Conservation (phyloP, 2,113 vertebrate species). For the Onychostruthus taczanowskii region DNA sequence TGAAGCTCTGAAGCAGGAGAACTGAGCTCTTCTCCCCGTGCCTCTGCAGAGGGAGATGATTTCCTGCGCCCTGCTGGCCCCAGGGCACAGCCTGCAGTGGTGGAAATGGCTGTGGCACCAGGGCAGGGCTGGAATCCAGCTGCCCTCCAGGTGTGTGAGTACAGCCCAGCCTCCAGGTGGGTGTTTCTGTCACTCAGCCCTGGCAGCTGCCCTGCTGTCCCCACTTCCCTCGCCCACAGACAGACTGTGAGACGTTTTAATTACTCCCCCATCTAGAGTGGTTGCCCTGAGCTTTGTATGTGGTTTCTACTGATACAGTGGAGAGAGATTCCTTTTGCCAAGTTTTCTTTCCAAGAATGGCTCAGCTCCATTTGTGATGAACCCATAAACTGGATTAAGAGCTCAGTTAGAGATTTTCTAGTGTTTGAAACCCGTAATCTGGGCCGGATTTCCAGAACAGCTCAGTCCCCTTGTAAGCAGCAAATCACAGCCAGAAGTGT, state of each 20-base stretch:
- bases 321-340: not conserved
- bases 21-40: accelerated
- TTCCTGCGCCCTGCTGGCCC: accelerated
- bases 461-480: not conserved
- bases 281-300: not conserved
- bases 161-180: not conserved
- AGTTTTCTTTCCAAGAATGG: conserved; percentile 14
- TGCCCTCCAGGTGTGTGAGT: not conserved
- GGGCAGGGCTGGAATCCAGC: not conserved
- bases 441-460: not conserved
- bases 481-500: not conserved
- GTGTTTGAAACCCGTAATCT: not conserved
- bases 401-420: not conserved
- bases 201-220: not conserved
- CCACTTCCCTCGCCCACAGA: accelerated
- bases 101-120: not conserved
- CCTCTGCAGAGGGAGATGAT: not conserved
- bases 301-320: not conserved
- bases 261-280: not conserved
- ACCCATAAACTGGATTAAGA: not conserved
- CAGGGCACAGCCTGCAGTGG: not conserved
- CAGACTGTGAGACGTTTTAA: not conserved
- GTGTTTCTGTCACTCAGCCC: not conserved
- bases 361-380: not conserved
- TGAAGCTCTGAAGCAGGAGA: not conserved